phyloP scores from a whole-genome alignment of 2,113 vertebrate species.

The Urocynchramus pylzowi region DNA sequence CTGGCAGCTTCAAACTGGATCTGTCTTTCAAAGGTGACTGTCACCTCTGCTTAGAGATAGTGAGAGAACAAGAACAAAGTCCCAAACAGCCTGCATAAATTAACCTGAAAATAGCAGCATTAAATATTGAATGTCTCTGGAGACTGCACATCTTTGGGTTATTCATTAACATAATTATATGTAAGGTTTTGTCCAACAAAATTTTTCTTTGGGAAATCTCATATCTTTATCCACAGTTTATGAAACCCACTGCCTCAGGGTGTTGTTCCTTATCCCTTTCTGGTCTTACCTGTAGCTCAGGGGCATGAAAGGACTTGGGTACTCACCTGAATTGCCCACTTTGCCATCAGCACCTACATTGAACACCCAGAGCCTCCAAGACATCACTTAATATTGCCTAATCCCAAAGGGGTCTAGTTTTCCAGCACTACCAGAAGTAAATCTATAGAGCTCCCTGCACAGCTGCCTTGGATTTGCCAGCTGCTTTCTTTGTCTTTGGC shows the following conservation, averaged over 20 bases:
- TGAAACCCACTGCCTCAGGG: background rate
- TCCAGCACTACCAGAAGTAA: background rate
- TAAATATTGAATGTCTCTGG: slow-evolving; percentile 60
- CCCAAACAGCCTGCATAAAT: slow-evolving; percentile 16
- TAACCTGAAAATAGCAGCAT: slow-evolving; percentile 58
- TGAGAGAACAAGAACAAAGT: background rate
- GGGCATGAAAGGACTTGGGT: background rate
- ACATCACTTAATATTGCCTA: background rate
- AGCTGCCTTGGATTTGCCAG: background rate
- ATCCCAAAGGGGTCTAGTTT: background rate
- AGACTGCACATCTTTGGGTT: slow-evolving; percentile 21
- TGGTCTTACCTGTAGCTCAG: background rate
- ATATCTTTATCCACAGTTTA: background rate
- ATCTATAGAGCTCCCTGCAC: background rate
- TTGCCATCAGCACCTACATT: accelerated
- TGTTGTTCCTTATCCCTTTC: background rate
- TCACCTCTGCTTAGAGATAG: slow-evolving; percentile 54
- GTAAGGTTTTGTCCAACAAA: slow-evolving; percentile 2
- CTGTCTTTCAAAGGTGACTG: background rate
- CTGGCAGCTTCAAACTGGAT: slow-evolving; percentile 37
- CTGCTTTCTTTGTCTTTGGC: background rate
- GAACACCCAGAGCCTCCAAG: background rate
- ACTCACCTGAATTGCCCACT: background rate
- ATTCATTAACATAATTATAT: slow-evolving; percentile 51
- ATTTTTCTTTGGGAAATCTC: background rate